These are phyloP conservation scores for Parasteatoda tepidariorum DNA, from an alignment of 1,140 invertebrate genomes.

Conservation along the genomic window DNA sequence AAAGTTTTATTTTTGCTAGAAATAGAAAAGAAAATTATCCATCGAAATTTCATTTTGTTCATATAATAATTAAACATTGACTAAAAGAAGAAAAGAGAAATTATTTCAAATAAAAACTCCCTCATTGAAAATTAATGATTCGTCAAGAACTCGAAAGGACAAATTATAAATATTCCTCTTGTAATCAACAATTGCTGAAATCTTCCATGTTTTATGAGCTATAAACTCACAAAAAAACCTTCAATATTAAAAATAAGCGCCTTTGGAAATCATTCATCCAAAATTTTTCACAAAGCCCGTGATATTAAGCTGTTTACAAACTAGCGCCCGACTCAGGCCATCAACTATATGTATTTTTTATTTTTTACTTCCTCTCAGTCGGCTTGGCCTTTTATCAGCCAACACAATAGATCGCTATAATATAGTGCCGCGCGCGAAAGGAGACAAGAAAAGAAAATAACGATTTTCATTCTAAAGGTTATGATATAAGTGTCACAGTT, in stretches of 20 bases:
- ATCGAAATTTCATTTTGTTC: no score
- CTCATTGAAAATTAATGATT: no score
- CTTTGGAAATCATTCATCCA: neutral
- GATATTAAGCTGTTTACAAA: constrained; percentile 44
- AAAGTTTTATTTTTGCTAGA: no score
- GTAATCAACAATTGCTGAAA: neutral
- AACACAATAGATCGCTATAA: constrained; percentile 33
- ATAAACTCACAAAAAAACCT: neutral
- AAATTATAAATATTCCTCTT: neutral
- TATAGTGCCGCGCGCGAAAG: constrained; percentile 6
- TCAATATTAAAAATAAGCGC: neutral
- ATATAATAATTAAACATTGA: neutral
- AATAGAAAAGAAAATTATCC: no score
- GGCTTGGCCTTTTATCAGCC: neutral
- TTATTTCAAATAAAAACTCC: no score
- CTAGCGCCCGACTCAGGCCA: neutral
- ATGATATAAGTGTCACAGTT: constrained; percentile 53
- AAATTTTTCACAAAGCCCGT: constrained; percentile 16
- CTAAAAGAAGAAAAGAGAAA: no score
- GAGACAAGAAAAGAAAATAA: neutral
- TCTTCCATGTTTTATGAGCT: neutral
- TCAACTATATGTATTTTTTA: no score
- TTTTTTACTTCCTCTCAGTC: constrained; percentile 1
- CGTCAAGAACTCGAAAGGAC: no score
- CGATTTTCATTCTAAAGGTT: constrained; percentile 30